A percentile compares a stretch with the other conserved stretches of the same genome.
Conservation (phyloP, 92 coral and sea anemone genomes). For the Actinernus sp. region DNA sequence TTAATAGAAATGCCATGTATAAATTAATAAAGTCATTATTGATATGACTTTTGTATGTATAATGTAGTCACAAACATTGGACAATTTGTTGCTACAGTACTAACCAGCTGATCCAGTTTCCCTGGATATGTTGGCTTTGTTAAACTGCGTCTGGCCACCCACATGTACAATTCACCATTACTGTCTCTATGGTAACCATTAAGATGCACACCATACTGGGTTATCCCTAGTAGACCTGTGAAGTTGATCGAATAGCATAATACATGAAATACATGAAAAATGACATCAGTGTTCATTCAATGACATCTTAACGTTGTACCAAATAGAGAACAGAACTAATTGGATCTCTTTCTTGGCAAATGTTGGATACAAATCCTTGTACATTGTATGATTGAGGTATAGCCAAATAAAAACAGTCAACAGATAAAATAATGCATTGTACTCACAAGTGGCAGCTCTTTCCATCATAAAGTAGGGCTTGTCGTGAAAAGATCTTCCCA, state of each 20-base stretch:
- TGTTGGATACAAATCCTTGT: too few relatives aligned
- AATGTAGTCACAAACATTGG: not conserved
- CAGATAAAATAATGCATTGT: not conserved
- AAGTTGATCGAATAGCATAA: too few relatives aligned
- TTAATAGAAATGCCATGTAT: too few relatives aligned
- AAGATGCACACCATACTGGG: conserved; percentile 93
- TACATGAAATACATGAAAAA: too few relatives aligned
- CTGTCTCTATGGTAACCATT: conserved; percentile 80
- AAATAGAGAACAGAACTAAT: too few relatives aligned
- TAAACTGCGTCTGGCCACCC: conserved; percentile 92
- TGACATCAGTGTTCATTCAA: too few relatives aligned
- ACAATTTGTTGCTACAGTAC: conserved; percentile 2
- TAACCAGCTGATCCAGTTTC: conserved; percentile 92
- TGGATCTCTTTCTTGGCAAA: too few relatives aligned
- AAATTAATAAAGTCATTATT: too few relatives aligned
- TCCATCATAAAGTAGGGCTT: conserved; percentile 86
- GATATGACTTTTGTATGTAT: too few relatives aligned
- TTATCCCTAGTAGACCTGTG: conserved; percentile 85
- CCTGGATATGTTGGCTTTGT: conserved; percentile 92
- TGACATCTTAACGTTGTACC: too few relatives aligned
- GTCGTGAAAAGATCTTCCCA: conserved; percentile 58
- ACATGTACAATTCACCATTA: conserved; percentile 73
- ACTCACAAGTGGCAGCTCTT: conserved; percentile 93
- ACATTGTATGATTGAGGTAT: too few relatives aligned
- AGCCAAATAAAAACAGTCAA: too few relatives aligned